Percentiles rank a stretch among this genome's conserved stretches.
Conservation (phyloP, 2,113 vertebrate species). For the Cebidichthys violaceus region DNA sequence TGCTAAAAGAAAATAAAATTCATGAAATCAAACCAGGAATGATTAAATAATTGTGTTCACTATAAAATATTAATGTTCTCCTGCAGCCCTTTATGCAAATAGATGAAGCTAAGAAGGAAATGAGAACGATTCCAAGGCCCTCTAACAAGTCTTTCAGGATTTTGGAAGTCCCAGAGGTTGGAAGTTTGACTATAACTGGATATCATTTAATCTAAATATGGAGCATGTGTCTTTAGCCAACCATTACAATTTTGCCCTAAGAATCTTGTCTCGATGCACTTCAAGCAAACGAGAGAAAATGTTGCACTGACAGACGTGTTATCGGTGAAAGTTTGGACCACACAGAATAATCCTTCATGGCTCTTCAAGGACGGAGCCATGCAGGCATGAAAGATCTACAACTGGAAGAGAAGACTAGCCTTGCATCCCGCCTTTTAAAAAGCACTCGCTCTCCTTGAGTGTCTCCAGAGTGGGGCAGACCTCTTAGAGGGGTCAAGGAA, state of each 20-base stretch:
- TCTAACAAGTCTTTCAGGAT: constrained; percentile 30
- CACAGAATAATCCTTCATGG: constrained; percentile 72
- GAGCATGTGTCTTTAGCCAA: constrained; percentile 35
- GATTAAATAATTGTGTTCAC: constrained; percentile 32
- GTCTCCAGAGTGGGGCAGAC: constrained; percentile 77
- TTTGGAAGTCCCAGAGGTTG: constrained; percentile 58
- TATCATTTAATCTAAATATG: constrained; percentile 58
- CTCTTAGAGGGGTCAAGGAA: constrained; percentile 78
- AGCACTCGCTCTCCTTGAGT: constrained; percentile 76
- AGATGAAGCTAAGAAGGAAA: constrained; percentile 31
- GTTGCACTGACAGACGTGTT: constrained; percentile 61
- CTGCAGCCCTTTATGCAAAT: constrained; percentile 53
- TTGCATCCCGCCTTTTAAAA: constrained; percentile 73
- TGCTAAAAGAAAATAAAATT: not conserved
- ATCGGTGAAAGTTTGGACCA: constrained; percentile 69
- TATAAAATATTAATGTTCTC: constrained; percentile 38
- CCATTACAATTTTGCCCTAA: constrained; percentile 11
- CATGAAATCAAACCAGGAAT: constrained; percentile 16
- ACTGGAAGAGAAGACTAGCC: constrained; percentile 69
- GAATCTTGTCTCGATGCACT: constrained; percentile 17
- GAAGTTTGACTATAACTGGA: constrained; percentile 49
- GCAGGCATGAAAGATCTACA: constrained; percentile 73
- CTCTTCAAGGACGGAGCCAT: constrained; percentile 73
- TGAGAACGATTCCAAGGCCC: constrained; percentile 33
- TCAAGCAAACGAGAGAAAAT: constrained; percentile 37